These are phyloP conservation scores for Hippocampus guttulatus DNA, from an alignment of 2,113 vertebrate species.

Conservation along the genomic window DNA sequence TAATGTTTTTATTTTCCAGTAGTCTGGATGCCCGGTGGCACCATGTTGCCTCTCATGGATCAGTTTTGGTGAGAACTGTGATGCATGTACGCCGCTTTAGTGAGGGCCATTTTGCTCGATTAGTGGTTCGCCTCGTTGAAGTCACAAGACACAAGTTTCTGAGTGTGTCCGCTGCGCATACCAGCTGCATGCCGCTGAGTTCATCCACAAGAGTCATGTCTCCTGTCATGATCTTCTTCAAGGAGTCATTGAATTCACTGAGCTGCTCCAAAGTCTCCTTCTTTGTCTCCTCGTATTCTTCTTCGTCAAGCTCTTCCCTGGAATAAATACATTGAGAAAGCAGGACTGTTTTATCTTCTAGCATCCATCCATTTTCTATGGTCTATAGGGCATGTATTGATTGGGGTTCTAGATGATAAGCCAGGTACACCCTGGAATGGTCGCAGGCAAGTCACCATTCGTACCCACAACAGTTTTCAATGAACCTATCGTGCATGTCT, in stretches of 20 bases:
- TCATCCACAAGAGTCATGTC: conserved; percentile 97
- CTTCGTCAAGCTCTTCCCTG: conserved; percentile 91
- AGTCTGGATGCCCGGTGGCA: conserved; percentile 6
- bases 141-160: conserved; percentile 1
- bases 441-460: background rate
- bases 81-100: no score
- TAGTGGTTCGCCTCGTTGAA: no score
- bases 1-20: no score
- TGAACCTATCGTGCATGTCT: background rate
- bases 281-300: conserved; percentile 97
- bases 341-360: background rate
- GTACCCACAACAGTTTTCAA: background rate
- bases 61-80: background rate
- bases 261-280: conserved; percentile 94
- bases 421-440: background rate
- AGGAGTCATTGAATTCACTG: conserved; percentile 90
- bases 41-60: background rate
- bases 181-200: conserved; percentile 94
- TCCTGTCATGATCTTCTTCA: conserved; percentile 96
- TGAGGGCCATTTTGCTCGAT: no score
- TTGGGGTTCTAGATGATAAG: no score
- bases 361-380: background rate
- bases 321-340: conserved; percentile 1
- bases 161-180: conserved; percentile 50
- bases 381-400: background rate